Percentiles rank a stretch among this genome's conserved stretches.
These are phyloP conservation scores for Pollachius pollachius DNA, from an alignment of 2,113 vertebrate genomes.

Conservation along the genomic window DNA sequence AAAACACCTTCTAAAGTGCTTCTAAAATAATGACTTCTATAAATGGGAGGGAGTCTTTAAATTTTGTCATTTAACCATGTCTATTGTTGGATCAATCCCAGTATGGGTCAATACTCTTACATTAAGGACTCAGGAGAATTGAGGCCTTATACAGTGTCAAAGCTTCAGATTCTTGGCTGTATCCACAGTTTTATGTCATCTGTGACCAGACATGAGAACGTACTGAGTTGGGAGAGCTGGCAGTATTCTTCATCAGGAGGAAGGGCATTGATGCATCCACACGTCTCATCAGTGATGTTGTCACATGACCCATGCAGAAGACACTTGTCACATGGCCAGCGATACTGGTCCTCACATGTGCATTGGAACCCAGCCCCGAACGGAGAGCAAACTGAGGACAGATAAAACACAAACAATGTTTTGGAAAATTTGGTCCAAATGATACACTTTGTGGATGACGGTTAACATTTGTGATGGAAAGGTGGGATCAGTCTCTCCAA, in stretches of 20 bases:
- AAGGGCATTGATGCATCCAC: slow-evolving; percentile 32
- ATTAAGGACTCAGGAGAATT: too few species aligned
- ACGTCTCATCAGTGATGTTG: slow-evolving; percentile 11
- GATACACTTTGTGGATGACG: too few species aligned
- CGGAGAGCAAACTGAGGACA: slow-evolving; percentile 28
- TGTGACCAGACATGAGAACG: neutral
- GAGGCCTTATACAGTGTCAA: too few species aligned
- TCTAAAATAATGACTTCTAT: neutral
- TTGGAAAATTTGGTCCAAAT: neutral
- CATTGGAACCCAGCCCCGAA: slow-evolving; percentile 24
- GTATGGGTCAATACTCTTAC: too few species aligned
- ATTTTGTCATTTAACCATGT: too few species aligned
- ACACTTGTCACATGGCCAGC: slow-evolving; percentile 37
- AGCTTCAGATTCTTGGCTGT: too few species aligned
- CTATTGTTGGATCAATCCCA: too few species aligned
- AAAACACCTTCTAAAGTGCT: neutral
- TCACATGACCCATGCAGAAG: slow-evolving; percentile 27
- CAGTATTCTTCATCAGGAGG: slow-evolving; percentile 19
- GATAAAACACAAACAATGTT: neutral
- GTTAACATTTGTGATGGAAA: too few species aligned
- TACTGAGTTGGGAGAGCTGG: neutral
- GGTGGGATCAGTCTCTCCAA: too few species aligned
- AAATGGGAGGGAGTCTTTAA: neutral
- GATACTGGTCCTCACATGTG: slow-evolving; percentile 29
- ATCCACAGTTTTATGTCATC: neutral